Evolutionary conservation across 2,888 invertebrate genomes (phyloP).

Genomic region (Cheilosia urbana): DNA sequence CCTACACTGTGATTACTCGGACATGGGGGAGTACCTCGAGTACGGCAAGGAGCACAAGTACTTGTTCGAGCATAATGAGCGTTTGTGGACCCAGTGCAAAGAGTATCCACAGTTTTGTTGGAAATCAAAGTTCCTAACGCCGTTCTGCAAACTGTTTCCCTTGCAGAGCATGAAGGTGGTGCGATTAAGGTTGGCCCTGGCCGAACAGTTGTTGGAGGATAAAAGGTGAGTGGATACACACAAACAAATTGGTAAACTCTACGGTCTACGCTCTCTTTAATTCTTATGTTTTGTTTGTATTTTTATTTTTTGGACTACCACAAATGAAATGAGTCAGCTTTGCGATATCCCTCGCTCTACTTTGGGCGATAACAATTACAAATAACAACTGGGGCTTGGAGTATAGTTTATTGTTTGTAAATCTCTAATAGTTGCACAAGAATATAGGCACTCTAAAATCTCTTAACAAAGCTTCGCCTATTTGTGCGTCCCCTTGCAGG

Average conservation of each 20-base stretch:
- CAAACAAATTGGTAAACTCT: neutral
- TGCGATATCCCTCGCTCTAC: no score
- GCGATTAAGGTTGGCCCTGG: constrained; percentile 89
- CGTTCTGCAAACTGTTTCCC: constrained; percentile 92
- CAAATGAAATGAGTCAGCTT: no score
- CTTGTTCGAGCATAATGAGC: constrained; percentile 93
- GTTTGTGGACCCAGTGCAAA: constrained; percentile 92
- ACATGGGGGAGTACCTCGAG: constrained; percentile 90
- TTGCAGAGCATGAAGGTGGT: constrained; percentile 96
- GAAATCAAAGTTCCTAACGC: constrained; percentile 89
- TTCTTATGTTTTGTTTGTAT: neutral
- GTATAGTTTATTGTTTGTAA: no score
- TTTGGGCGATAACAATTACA: no score
- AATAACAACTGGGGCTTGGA: no score
- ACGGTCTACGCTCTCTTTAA: neutral
- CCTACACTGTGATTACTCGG: constrained; percentile 90
- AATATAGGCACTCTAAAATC: no score
- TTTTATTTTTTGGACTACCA: neutral
- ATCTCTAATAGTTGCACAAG: no score
- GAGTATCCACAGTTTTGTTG: constrained; percentile 88
- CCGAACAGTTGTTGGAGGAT: constrained; percentile 89
- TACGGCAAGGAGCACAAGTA: constrained; percentile 91
- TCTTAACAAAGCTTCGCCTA: no score
- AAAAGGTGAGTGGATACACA: constrained; percentile 86
- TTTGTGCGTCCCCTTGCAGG: no score